Evolutionary conservation across 2,113 vertebrate species (phyloP).

Genomic region (Lampris megalopsis): DNA sequence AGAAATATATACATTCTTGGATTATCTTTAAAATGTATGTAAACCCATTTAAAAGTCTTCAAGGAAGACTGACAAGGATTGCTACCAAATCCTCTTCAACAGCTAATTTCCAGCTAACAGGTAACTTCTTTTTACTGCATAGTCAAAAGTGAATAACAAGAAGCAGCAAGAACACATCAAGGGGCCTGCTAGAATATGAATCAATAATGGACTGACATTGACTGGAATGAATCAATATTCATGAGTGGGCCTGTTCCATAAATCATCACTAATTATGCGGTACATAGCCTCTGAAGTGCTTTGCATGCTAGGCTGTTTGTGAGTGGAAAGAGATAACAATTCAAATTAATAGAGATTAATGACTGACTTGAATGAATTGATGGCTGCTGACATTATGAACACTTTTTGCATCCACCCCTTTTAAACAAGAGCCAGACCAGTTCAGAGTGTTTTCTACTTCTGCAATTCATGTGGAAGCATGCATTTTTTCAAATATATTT

Average conservation of each 20-base stretch:
- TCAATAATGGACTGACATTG: constrained; percentile 42
- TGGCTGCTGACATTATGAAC: constrained; percentile 30
- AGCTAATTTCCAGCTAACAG: no score
- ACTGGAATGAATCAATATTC: constrained; percentile 54
- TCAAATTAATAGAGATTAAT: constrained; percentile 51
- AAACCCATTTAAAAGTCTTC: neutral
- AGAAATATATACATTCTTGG: neutral
- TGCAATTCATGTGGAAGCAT: no score
- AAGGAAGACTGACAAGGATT: neutral
- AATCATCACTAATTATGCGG: constrained; percentile 59
- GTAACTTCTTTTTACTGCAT: constrained; percentile 14
- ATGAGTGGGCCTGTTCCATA: constrained; percentile 48
- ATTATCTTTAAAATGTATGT: constrained; percentile 6
- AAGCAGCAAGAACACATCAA: neutral
- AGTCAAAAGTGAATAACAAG: constrained; percentile 1
- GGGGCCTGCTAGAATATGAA: constrained; percentile 29
- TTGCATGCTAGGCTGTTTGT: constrained; percentile 33
- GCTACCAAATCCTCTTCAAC: neutral
- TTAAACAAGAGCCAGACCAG: neutral
- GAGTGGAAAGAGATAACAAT: constrained; percentile 31
- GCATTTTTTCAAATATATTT: neutral
- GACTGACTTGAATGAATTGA: constrained; percentile 26
- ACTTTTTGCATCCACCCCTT: constrained; percentile 4
- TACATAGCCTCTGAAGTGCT: constrained; percentile 50
- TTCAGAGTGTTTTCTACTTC: no score